Conservation (phyloP, 2,888 invertebrate genomes). For the Eretmocerus hayati region DNA sequence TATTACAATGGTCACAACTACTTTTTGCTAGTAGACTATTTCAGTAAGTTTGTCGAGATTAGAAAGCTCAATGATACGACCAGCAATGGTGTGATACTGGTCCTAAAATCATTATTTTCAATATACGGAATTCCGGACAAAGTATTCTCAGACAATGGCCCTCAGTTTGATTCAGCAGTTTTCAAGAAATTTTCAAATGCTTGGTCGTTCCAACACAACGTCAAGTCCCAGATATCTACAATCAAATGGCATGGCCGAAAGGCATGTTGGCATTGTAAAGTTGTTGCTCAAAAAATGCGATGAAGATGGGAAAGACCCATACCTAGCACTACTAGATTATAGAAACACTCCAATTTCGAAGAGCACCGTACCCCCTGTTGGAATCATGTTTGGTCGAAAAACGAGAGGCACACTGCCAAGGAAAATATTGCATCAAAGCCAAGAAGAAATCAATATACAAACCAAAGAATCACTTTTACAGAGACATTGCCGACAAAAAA, state of each 20-base stretch:
- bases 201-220: slow-evolving; percentile 20
- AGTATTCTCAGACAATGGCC: slow-evolving; percentile 20
- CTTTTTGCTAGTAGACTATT: slow-evolving; percentile 9
- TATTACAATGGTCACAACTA: neutral
- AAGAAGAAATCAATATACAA: neutral
- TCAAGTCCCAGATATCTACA: slow-evolving; percentile 10
- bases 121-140: slow-evolving; percentile 19
- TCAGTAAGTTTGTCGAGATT: slow-evolving; percentile 14
- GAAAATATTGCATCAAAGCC: too few species aligned
- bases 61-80: neutral
- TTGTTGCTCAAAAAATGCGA: slow-evolving; percentile 23
- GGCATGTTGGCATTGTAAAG: slow-evolving; percentile 26
- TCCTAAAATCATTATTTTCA: slow-evolving; percentile 11
- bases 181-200: slow-evolving; percentile 14
- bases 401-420: slow-evolving; percentile 17
- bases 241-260: slow-evolving; percentile 24
- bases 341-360: slow-evolving; percentile 25
- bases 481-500: slow-evolving; percentile 12
- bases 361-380: slow-evolving; percentile 21
- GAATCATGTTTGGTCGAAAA: slow-evolving; percentile 22
- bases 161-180: slow-evolving; percentile 18
- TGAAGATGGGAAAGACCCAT: slow-evolving; percentile 17
- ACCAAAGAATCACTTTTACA: slow-evolving; percentile 1
- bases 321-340: slow-evolving; percentile 24
- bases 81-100: slow-evolving; percentile 1